phyloP scores from a whole-genome alignment of 2,797 vertebrate species.

The Darevskia nairensis region DNA sequence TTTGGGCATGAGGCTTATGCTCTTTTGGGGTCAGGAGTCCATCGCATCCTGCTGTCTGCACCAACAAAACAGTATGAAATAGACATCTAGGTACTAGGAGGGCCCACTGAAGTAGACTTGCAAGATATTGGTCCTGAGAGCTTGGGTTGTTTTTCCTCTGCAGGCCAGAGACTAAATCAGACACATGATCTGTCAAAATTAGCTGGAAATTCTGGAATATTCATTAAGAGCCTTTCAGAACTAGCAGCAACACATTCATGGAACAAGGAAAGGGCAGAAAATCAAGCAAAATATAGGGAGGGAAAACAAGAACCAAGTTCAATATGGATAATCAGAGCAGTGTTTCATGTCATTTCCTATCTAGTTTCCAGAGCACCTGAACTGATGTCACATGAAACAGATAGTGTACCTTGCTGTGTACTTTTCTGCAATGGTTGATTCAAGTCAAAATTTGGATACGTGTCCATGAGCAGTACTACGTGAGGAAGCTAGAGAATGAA shows the following conservation, averaged over 20 bases:
- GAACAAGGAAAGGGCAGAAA: neutral
- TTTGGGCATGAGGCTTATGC: neutral
- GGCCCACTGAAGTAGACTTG: neutral
- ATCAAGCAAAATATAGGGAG: neutral
- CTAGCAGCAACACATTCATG: neutral
- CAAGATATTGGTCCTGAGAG: neutral
- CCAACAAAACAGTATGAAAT: neutral
- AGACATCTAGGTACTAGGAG: neutral
- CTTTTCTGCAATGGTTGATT: slow-evolving; percentile 59
- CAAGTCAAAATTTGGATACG: slow-evolving; percentile 52
- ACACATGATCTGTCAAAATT: neutral
- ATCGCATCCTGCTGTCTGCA: neutral
- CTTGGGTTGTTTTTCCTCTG: neutral
- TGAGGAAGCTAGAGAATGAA: no score
- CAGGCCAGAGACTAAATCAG: neutral
- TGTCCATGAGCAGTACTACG: no score
- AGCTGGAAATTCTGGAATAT: neutral
- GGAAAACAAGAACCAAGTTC: slow-evolving; percentile 52
- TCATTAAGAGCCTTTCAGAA: neutral
- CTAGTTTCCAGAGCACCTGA: neutral
- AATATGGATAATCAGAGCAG: slow-evolving; percentile 68
- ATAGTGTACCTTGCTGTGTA: slow-evolving; percentile 54
- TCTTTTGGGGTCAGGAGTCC: neutral
- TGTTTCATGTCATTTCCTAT: slow-evolving; percentile 34
- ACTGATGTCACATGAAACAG: slow-evolving; percentile 42